These are phyloP conservation scores for Rhabdomys pumilio DNA, from an alignment of 2,797 vertebrate genomes.

Conservation along the genomic window DNA sequence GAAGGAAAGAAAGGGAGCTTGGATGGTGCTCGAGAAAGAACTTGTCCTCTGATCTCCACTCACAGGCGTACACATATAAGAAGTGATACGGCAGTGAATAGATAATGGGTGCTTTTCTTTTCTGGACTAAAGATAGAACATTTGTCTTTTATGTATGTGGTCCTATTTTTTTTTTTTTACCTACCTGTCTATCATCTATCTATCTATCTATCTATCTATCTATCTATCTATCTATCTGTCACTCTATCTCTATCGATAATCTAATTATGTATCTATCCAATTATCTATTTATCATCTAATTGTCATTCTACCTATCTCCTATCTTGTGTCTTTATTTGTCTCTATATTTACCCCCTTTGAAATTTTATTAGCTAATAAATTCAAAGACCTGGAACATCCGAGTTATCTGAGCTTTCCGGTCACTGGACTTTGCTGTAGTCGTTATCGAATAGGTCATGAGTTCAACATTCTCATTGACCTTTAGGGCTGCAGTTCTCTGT, in stretches of 20 bases:
- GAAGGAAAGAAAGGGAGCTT: not conserved
- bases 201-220: not conserved
- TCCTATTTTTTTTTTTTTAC: not conserved
- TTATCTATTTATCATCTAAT: not conserved
- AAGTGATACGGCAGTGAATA: not conserved
- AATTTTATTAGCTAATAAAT: not conserved
- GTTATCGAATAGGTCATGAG: not conserved
- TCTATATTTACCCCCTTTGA: not conserved
- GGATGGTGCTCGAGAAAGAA: not conserved
- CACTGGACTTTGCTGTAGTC: not conserved
- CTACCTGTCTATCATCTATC: not conserved
- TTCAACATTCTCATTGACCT: not conserved
- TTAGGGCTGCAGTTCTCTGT: slow-evolving; percentile 26
- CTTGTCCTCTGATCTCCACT: not conserved
- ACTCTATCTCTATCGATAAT: too few relatives aligned
- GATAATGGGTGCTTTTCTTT: not conserved
- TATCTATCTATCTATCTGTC: not conserved
- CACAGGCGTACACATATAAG: not conserved
- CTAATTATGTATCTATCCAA: not conserved
- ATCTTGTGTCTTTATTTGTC: not conserved
- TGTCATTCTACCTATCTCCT: not conserved
- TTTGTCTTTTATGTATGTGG: not conserved
- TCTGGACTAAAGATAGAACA: not conserved
- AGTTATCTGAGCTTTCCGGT: not conserved
- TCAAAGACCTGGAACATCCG: not conserved